Conservation (phyloP, 2,113 vertebrate species). For the Spilogale gracilis region DNA sequence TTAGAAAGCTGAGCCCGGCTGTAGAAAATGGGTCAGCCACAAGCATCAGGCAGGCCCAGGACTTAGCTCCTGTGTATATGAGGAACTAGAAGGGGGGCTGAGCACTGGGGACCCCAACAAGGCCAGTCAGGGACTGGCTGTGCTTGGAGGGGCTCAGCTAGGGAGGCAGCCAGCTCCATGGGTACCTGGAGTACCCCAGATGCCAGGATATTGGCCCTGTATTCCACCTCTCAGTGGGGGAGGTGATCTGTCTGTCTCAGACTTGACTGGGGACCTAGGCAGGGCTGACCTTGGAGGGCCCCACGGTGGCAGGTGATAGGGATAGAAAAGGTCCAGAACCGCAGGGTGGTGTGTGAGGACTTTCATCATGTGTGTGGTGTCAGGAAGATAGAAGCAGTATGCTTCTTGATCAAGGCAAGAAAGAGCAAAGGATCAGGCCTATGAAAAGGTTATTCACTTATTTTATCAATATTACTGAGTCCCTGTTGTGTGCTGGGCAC, state of each 20-base stretch:
- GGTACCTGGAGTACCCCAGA: background rate
- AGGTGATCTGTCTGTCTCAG: background rate
- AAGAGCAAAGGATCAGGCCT: background rate
- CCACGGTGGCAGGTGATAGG: background rate
- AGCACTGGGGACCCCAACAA: background rate
- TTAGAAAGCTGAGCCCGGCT: constrained; percentile 43
- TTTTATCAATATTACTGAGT: background rate
- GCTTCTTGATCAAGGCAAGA: background rate
- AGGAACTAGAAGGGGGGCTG: background rate
- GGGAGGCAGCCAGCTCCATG: background rate
- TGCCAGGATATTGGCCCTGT: background rate
- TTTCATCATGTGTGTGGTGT: background rate
- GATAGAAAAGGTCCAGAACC: background rate
- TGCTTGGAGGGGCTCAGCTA: background rate
- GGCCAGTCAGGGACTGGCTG: background rate
- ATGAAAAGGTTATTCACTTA: background rate
- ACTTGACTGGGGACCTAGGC: background rate
- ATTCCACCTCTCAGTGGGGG: background rate
- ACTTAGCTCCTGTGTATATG: background rate
- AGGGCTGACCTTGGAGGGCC: background rate
- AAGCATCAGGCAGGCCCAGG: background rate
- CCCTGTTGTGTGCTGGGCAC: background rate
- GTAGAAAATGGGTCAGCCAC: background rate
- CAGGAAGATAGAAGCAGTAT: background rate
- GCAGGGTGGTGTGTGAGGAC: background rate